Percentiles rank a stretch among this genome's conserved stretches.
phyloP scores from a whole-genome alignment of 2,113 vertebrate species.

The Colistium nudipinnis region DNA sequence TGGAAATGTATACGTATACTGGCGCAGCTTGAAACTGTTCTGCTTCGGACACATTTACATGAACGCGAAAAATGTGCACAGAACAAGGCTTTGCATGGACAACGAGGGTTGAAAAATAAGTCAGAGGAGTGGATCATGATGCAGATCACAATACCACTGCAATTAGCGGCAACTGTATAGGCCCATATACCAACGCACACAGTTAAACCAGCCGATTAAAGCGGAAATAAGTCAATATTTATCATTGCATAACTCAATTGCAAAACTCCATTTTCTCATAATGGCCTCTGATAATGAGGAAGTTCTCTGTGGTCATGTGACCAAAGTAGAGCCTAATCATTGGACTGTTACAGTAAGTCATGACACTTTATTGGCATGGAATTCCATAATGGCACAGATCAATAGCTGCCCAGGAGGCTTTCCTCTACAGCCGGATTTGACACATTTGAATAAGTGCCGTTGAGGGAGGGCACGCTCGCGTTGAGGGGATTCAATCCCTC shows the following conservation, averaged over 20 bases:
- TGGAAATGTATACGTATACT: too few relatives aligned
- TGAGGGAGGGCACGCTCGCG: constrained; percentile 39
- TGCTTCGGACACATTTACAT: background rate
- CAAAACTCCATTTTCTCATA: constrained; percentile 82
- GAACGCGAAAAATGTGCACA: background rate
- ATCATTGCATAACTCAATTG: constrained; percentile 77
- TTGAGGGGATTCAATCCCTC: constrained; percentile 42
- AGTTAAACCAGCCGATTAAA: constrained; percentile 69
- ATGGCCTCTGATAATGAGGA: constrained; percentile 81
- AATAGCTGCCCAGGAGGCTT: constrained; percentile 74
- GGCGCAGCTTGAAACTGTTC: too few relatives aligned
- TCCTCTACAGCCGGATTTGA: constrained; percentile 73
- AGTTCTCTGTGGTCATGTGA: constrained; percentile 65
- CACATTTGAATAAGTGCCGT: constrained; percentile 73
- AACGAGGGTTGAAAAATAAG: constrained; percentile 14
- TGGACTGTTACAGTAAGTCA: constrained; percentile 82
- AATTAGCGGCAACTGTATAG: constrained; percentile 72
- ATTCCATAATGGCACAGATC: constrained; percentile 80
- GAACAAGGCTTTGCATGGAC: background rate
- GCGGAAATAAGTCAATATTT: constrained; percentile 76
- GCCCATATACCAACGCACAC: constrained; percentile 68
- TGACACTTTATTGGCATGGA: constrained; percentile 80
- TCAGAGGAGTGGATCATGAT: constrained; percentile 28
- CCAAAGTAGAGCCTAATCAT: constrained; percentile 74
- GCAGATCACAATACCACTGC: constrained; percentile 49